Base-by-base conservation (phyloP, 2,113 vertebrate genomes). In the Mystacornis crossleyi region DNA sequence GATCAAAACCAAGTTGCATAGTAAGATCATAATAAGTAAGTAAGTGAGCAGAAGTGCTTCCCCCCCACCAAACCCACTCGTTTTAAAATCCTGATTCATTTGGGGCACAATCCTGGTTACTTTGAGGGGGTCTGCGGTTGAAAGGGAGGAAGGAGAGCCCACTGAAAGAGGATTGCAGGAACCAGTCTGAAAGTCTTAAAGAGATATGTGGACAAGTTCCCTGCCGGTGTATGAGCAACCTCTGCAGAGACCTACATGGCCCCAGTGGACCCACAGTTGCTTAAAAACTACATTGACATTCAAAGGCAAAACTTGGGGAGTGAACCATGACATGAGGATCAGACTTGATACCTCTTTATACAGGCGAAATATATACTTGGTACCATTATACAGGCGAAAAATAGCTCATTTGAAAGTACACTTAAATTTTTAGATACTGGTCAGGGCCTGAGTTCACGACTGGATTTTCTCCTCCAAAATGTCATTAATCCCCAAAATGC, bases 301-400 rank as follows among this genome's bases (percentile, higher is more conserved):
- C 12, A 34, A 58, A 91, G 70, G 12, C 15, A 61, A 48, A 53
- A 61, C 42, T 10, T 73, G 34, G 48, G n/a, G 31, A 53, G 18
- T 29, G 48, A 55, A 47, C 18, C 31, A 16, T 67, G 40, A 33
- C 19, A 5, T 29, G 33, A 12, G 0, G 1, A 53, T 48, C 20
- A 26, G 25, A 9, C 26, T 54, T 0, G 0, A 8, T 51, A 4
- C 34, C 12, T 60, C 48, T 60, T 74, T 4, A 15, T 7, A 28
- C 5, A 40, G 31, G 29, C 2, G 18, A 57, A 83, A 93, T n/a
- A n/a, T n/a, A n/a, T n/a, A n/a, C n/a, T n/a, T n/a, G n/a, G n/a
- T n/a, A n/a, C n/a, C n/a, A 6, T 43, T 33, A 15, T 7, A 28
- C 5, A 40, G 31, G 29, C 2, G 18, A 57, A 83, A 93, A 78